phyloP scores from a whole-genome alignment of 2,797 vertebrate genomes.

The Hybognathus amarus region DNA sequence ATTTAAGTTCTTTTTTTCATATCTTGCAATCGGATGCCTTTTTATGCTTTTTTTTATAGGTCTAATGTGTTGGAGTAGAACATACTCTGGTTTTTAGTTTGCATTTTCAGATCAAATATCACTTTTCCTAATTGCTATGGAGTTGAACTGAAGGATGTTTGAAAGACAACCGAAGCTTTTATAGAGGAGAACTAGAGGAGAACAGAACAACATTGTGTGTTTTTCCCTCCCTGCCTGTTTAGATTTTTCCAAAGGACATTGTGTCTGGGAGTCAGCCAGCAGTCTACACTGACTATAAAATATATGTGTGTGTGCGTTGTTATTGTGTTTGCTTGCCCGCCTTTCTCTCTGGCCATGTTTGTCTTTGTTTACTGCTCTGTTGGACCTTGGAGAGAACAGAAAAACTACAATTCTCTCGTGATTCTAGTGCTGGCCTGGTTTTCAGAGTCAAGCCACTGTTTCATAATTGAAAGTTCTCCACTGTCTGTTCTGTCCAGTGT shows the following conservation, averaged over 20 bases:
- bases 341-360: slow-evolving; percentile 44
- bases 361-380: slow-evolving; percentile 49
- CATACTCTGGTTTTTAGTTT: not conserved
- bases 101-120: not conserved
- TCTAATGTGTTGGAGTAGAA: not conserved
- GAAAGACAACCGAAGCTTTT: slow-evolving; percentile 19
- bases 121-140: not conserved
- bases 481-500: slow-evolving; percentile 49
- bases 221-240: slow-evolving; percentile 9
- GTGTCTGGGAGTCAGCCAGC: slow-evolving; percentile 25
- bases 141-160: slow-evolving; percentile 26
- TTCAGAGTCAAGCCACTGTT: slow-evolving; percentile 58
- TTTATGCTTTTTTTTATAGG: not conserved
- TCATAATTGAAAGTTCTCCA: slow-evolving; percentile 68
- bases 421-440: slow-evolving; percentile 58
- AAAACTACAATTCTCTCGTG: slow-evolving; percentile 49
- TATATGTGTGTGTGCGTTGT: slow-evolving; percentile 17
- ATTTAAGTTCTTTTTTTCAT: not conserved
- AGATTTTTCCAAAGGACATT: slow-evolving; percentile 40
- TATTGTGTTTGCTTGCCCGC: slow-evolving; percentile 31
- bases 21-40: not conserved
- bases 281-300: slow-evolving; percentile 32
- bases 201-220: not conserved
- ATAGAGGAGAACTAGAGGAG: slow-evolving; percentile 37
- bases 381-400: slow-evolving; percentile 54